phyloP scores from a whole-genome alignment of 2,113 vertebrate species.

The Quiscalus mexicanus region DNA sequence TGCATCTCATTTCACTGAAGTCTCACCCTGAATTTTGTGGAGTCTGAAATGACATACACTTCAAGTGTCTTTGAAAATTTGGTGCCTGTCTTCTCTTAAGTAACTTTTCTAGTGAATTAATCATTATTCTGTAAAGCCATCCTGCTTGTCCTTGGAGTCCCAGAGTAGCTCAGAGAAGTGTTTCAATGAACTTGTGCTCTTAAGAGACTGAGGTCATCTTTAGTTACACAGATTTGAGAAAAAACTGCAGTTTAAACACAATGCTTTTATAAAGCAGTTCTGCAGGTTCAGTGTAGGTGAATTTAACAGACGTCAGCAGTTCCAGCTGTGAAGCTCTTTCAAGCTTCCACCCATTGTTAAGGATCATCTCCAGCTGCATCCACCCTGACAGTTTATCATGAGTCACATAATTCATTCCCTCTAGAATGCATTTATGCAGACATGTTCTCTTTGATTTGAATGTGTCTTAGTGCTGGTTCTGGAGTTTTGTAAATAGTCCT shows the following conservation, averaged over 20 bases:
- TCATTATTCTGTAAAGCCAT: not conserved
- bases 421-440: not conserved
- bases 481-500: not conserved
- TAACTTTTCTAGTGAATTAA: not conserved
- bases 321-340: not conserved
- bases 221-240: not conserved
- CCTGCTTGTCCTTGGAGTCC: not conserved
- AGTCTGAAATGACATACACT: not conserved
- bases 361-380: slow-evolving; percentile 7
- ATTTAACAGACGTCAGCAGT: not conserved
- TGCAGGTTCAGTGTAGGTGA: not conserved
- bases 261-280: not conserved
- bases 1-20: not conserved
- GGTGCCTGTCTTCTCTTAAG: not conserved
- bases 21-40: not conserved
- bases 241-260: not conserved
- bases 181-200: not conserved
- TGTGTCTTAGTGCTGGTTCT: not conserved
- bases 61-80: not conserved
- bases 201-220: not conserved
- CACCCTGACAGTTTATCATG: not conserved
- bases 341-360: slow-evolving; percentile 7
- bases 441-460: slow-evolving; percentile 6
- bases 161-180: not conserved
- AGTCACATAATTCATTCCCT: not conserved